Conservation (phyloP, 1,140 invertebrate genomes). For the Trachymyrmex septentrionalis region DNA sequence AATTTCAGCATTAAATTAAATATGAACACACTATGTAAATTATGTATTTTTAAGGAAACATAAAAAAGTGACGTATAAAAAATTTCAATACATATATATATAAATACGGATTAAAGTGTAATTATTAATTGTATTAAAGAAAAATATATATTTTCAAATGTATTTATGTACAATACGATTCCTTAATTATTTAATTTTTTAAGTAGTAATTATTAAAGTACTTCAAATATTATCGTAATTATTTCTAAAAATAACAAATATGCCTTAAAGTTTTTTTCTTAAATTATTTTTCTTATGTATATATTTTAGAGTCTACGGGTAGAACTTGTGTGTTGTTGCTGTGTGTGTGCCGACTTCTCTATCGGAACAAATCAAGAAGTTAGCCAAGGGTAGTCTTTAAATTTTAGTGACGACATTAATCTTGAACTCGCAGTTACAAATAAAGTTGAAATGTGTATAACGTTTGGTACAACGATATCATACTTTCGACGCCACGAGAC, state of each 20-base stretch:
- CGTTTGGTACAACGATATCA: slow-evolving; percentile 12
- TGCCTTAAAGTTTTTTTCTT: background rate
- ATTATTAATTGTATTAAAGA: background rate
- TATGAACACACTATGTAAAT: background rate
- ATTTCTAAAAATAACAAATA: background rate
- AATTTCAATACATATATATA: background rate
- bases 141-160: background rate
- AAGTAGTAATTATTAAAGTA: background rate
- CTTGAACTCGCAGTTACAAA: background rate
- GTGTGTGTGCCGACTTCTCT: background rate
- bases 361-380: background rate
- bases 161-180: background rate
- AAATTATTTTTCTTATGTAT: background rate
- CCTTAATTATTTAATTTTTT: background rate
- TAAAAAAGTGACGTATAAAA: background rate
- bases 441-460: background rate
- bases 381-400: background rate
- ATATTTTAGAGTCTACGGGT: background rate
- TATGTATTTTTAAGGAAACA: background rate
- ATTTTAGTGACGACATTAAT: slow-evolving; percentile 2
- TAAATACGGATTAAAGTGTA: background rate
- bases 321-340: too few species aligned
- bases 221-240: background rate
- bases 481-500: slow-evolving; percentile 17
- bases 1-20: slow-evolving; percentile 3